Evolutionary conservation across 92 coral and sea anemone species (phyloP).

Genomic region (Zoanthus sociatus): DNA sequence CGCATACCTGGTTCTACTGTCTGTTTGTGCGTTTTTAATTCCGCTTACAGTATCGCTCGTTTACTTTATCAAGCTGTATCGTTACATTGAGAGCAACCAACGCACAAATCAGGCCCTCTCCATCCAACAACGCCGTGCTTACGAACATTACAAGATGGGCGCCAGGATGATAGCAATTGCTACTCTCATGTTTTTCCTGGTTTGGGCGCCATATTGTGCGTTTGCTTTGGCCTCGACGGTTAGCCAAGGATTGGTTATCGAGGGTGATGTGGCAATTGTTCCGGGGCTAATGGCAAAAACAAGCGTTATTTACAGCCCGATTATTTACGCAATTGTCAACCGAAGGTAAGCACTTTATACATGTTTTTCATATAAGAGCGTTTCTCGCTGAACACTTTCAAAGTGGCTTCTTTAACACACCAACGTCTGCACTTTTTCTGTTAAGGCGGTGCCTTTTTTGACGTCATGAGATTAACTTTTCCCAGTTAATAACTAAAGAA

Average conservation of each 20-base stretch:
- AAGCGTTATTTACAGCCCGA: constrained; percentile 72
- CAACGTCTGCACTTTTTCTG: no score
- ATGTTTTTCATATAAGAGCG: no score
- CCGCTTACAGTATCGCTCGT: constrained; percentile 60
- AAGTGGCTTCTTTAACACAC: no score
- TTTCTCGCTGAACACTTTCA: no score
- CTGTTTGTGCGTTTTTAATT: constrained; percentile 56
- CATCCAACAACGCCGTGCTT: constrained; percentile 42
- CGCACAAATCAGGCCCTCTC: constrained; percentile 40
- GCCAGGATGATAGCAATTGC: constrained; percentile 54
- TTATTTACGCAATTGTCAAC: constrained; percentile 63
- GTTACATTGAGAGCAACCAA: constrained; percentile 10
- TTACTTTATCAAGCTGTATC: constrained; percentile 54
- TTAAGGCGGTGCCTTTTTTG: no score
- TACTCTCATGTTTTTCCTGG: constrained; percentile 42
- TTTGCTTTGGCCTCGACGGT: constrained; percentile 56
- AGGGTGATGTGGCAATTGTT: constrained; percentile 33
- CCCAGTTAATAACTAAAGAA: no score
- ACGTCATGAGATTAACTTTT: no score
- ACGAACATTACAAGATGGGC: constrained; percentile 39
- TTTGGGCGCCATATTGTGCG: constrained; percentile 71
- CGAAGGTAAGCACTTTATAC: constrained; percentile 60
- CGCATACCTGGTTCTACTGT: constrained; percentile 53
- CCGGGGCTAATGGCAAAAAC: constrained; percentile 74
- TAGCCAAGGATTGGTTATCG: constrained; percentile 45